Percentiles rank a stretch among this genome's conserved stretches.
These are phyloP conservation scores for Pogonomyrmex californicus DNA, from an alignment of 1,140 invertebrate species.

Conservation along the genomic window DNA sequence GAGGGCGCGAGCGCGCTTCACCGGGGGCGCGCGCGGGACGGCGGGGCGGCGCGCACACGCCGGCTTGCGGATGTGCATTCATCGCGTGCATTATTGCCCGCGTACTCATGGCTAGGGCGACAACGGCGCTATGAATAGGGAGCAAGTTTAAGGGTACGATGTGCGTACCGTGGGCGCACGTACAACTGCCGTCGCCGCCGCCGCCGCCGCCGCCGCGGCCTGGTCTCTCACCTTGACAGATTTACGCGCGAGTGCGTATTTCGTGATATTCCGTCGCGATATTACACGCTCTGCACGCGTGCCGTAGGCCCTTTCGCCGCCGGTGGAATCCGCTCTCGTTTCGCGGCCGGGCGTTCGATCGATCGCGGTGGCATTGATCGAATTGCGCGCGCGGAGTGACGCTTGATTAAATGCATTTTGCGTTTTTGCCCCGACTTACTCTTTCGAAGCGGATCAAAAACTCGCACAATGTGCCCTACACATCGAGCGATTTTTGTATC, in stretches of 20 bases:
- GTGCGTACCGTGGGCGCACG: slow-evolving; percentile 36
- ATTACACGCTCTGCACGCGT: background rate
- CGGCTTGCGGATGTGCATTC: slow-evolving; percentile 74
- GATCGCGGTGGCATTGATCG: slow-evolving; percentile 32
- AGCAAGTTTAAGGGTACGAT: slow-evolving; percentile 79
- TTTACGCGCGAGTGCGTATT: slow-evolving; percentile 74
- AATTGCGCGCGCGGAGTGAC: background rate
- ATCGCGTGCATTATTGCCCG: slow-evolving; percentile 73
- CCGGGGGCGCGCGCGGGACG: slow-evolving; percentile 50
- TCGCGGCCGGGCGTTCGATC: background rate
- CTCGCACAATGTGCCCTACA: background rate
- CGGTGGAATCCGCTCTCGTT: slow-evolving; percentile 11
- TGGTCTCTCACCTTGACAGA: slow-evolving; percentile 68
- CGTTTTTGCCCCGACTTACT: too few relatives aligned
- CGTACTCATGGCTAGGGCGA: slow-evolving; percentile 64
- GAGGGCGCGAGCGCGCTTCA: slow-evolving; percentile 44
- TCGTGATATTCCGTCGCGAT: slow-evolving; percentile 51
- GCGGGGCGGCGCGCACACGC: slow-evolving; percentile 53
- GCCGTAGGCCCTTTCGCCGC: background rate
- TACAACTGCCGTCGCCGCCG: too few relatives aligned
- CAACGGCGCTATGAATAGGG: slow-evolving; percentile 77
- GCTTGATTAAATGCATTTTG: background rate
- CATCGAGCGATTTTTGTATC: too few relatives aligned
- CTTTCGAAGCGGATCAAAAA: background rate
- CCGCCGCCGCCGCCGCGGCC: too few relatives aligned